phyloP scores from a whole-genome alignment of 2,797 vertebrate species.

The Gymnothorax reevesii region DNA sequence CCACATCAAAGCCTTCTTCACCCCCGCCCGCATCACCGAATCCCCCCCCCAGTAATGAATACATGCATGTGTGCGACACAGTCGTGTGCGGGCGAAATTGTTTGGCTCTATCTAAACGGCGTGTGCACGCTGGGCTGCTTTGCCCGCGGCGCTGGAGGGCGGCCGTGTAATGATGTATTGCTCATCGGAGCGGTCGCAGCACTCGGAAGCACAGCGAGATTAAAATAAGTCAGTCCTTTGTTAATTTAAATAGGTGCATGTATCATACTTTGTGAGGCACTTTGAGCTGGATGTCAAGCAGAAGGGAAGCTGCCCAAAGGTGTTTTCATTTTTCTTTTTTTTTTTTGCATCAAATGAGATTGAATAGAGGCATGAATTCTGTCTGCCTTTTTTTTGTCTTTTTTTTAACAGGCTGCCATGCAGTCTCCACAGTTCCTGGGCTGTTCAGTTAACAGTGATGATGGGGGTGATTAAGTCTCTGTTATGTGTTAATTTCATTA shows the following conservation, averaged over 20 bases:
- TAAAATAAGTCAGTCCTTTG: constrained; percentile 96
- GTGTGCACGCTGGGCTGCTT: constrained; percentile 76
- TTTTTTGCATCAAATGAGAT: constrained; percentile 83
- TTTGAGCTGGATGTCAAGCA: constrained; percentile 75
- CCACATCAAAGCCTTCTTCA: constrained; percentile 81
- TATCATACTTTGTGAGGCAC: constrained; percentile 91
- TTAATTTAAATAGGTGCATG: constrained; percentile 99
- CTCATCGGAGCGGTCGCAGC: constrained; percentile 86
- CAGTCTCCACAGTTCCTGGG: constrained; percentile 73
- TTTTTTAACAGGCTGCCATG: constrained; percentile 48
- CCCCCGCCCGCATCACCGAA: constrained; percentile 62
- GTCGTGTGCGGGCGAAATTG: constrained; percentile 85
- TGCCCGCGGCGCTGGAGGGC: constrained; percentile 84
- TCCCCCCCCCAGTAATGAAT: constrained; percentile 76
- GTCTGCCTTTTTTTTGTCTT: constrained; percentile 64
- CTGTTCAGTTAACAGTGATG: constrained; percentile 76
- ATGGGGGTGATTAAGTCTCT: constrained; percentile 76
- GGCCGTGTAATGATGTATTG: constrained; percentile 93
- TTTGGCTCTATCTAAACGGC: constrained; percentile 83
- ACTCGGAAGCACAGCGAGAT: constrained; percentile 80
- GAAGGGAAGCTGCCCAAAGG: constrained; percentile 88
- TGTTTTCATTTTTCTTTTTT: constrained; percentile 88
- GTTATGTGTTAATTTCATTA: constrained; percentile 78
- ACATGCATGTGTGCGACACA: constrained; percentile 85
- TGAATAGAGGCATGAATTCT: constrained; percentile 74